Evolutionary conservation across 2,113 vertebrate species (phyloP).

Genomic region (Thomomys bottae): DNA sequence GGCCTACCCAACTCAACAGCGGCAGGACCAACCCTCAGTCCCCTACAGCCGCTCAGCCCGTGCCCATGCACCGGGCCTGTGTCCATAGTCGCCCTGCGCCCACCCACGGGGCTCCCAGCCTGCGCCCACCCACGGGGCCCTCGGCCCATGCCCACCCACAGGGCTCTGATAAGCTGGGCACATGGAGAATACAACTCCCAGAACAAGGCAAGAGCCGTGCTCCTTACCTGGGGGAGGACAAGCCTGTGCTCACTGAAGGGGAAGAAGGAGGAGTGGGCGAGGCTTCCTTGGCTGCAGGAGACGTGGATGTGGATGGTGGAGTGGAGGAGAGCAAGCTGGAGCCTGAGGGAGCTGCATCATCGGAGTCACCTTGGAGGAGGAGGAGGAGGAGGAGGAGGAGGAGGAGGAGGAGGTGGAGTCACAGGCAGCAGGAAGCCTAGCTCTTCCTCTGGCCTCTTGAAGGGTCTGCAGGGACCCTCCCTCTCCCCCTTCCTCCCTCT

Average conservation of each 20-base stretch:
- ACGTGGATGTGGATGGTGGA: conserved; percentile 92
- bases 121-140: too few species aligned
- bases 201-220: not conserved
- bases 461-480: not conserved
- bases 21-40: not conserved
- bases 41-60: not conserved
- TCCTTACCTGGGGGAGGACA: conserved; percentile 90
- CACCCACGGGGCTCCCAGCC: too few species aligned
- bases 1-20: not conserved
- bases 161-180: not conserved
- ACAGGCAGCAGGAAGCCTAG: not conserved
- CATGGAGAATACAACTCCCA: not conserved
- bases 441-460: not conserved
- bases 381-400: too few species aligned
- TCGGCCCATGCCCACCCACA: too few species aligned
- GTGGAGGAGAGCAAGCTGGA: conserved; percentile 92
- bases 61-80: too few species aligned
- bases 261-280: conserved; percentile 97
- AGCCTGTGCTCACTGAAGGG: conserved; percentile 93
- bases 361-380: conserved; percentile 92
- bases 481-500: too few species aligned
- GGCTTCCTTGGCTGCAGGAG: conserved; percentile 94
- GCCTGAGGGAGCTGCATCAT: conserved; percentile 93
- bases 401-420: conserved; percentile 64
- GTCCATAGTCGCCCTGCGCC: too few species aligned